These are phyloP conservation scores for Bambusicola thoracicus DNA, from an alignment of 2,113 vertebrate species.

Conservation along the genomic window DNA sequence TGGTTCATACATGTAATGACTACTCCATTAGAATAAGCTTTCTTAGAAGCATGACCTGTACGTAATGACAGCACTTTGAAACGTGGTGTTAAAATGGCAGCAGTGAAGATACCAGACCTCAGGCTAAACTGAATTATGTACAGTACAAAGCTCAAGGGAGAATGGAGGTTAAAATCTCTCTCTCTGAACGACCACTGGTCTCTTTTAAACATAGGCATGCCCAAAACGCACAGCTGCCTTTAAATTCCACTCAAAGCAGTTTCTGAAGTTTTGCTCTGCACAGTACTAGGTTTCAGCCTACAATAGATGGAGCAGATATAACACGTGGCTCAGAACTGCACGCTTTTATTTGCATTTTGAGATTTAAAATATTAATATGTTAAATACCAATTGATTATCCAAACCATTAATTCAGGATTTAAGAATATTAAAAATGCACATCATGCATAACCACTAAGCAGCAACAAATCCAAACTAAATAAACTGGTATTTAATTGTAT, in stretches of 20 bases:
- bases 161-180: background rate
- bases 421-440: constrained; percentile 23
- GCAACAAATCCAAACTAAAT: constrained; percentile 44
- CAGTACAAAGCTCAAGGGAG: background rate
- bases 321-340: background rate
- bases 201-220: background rate
- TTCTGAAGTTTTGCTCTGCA: background rate
- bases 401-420: constrained; percentile 54
- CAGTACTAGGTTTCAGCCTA: background rate
- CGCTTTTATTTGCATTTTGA: background rate
- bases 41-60: background rate
- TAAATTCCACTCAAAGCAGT: background rate
- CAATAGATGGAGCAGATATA: background rate
- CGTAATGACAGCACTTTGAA: background rate
- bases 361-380: constrained; percentile 24
- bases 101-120: background rate
- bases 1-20: background rate
- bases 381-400: constrained; percentile 44
- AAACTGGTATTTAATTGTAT: constrained; percentile 58
- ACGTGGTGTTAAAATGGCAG: background rate
- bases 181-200: background rate
- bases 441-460: background rate
- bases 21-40: background rate
- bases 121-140: background rate
- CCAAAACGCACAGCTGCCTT: background rate